phyloP scores from a whole-genome alignment of 92 coral and sea anemone species.

The Parazoanthus darwini region DNA sequence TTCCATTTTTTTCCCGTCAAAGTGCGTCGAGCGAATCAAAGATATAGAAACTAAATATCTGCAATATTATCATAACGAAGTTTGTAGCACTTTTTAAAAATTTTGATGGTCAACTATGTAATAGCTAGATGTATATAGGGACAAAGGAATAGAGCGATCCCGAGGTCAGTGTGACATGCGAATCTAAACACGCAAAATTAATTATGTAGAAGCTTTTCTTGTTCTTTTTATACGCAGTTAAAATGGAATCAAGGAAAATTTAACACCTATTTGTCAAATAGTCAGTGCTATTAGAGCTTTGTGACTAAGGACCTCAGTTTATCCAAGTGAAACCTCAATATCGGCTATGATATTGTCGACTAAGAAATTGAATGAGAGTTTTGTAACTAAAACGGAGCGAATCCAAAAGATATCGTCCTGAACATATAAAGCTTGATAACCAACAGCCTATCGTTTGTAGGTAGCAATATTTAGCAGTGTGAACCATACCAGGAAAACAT shows the following conservation, averaged over 20 bases:
- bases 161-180: no score
- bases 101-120: no score
- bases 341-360: background rate
- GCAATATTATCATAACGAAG: no score
- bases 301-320: background rate
- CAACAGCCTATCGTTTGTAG: no score
- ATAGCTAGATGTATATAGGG: no score
- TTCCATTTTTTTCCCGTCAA: no score
- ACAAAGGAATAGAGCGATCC: no score
- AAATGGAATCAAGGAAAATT: background rate
- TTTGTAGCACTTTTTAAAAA: no score
- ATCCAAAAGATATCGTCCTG: background rate
- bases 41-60: no score
- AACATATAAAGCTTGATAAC: background rate
- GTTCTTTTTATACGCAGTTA: background rate
- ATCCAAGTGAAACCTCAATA: background rate
- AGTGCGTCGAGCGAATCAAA: no score
- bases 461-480: background rate
- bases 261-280: background rate
- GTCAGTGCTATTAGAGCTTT: background rate
- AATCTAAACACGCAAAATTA: background rate
- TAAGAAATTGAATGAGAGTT: no score
- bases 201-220: no score
- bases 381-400: background rate
- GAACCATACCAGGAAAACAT: background rate